Conservation (phyloP, 2,113 vertebrate genomes). For the Scatophagus argus region DNA sequence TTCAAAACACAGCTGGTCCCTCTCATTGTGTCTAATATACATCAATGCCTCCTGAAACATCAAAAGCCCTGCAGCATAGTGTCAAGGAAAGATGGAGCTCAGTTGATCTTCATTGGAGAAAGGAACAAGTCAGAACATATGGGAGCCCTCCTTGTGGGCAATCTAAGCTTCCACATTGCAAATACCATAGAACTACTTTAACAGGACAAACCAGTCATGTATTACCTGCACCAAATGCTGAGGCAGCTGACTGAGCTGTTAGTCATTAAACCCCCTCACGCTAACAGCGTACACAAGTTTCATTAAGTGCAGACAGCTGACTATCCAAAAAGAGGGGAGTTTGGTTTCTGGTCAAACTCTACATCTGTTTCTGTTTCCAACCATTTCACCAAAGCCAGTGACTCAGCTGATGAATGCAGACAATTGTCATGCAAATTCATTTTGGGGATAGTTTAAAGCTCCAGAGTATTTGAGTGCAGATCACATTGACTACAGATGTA, state of each 20-base stretch:
- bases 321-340: not conserved
- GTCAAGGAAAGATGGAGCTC: not conserved
- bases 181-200: accelerated
- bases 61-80: not conserved
- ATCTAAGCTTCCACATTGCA: not conserved
- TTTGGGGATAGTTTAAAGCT: not conserved
- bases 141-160: not conserved
- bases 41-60: not conserved
- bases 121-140: not conserved
- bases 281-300: not conserved
- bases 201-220: not conserved
- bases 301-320: not conserved
- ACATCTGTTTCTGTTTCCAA: not conserved
- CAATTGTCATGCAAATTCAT: not conserved
- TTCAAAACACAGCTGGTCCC: not conserved
- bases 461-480: too few relatives aligned
- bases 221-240: not conserved
- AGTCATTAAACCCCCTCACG: not conserved
- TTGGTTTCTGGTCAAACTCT: not conserved
- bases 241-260: not conserved
- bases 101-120: not conserved
- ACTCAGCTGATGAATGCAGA: not conserved
- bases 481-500: not conserved
- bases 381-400: not conserved
- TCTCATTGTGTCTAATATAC: not conserved